phyloP scores from a whole-genome alignment of 1,140 invertebrate species.

The Drosophila kikkawai region DNA sequence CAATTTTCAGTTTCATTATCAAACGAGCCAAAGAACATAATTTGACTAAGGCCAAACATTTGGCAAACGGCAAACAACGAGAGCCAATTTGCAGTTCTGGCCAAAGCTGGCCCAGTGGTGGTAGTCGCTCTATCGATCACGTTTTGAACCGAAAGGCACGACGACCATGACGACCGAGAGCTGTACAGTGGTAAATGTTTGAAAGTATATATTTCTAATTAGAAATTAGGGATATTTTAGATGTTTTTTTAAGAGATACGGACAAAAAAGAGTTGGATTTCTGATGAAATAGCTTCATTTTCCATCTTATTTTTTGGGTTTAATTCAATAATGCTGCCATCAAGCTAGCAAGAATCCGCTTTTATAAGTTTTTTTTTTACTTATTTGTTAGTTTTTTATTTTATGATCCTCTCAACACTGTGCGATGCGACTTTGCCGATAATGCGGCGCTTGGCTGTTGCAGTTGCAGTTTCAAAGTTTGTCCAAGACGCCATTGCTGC shows the following conservation, averaged over 20 bases:
- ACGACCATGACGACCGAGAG: conserved; percentile 54
- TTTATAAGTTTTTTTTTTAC: neutral
- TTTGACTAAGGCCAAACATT: conserved; percentile 79
- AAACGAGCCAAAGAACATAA: conserved; percentile 83
- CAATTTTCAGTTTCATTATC: conserved; percentile 81
- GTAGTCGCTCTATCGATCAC: conserved; percentile 84
- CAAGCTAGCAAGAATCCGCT: neutral
- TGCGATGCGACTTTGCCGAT: conserved; percentile 25
- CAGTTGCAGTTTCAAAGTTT: conserved; percentile 53
- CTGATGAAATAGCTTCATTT: neutral
- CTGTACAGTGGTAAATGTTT: conserved; percentile 28
- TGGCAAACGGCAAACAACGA: conserved; percentile 57
- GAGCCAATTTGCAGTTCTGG: conserved; percentile 69
- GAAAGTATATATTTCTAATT: too few species aligned
- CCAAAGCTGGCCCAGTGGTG: conserved; percentile 28
- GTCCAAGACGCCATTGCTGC: conserved; percentile 59
- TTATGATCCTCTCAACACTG: conserved; percentile 11
- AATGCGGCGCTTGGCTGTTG: conserved; percentile 39
- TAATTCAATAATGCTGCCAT: neutral
- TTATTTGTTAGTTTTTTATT: neutral
- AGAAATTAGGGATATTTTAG: neutral
- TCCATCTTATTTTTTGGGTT: neutral
- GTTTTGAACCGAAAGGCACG: conserved; percentile 79
- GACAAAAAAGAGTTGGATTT: neutral
- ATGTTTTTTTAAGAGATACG: neutral